Base-by-base conservation (phyloP, 2,797 vertebrate species). In the Pyrocephalus nanus region DNA sequence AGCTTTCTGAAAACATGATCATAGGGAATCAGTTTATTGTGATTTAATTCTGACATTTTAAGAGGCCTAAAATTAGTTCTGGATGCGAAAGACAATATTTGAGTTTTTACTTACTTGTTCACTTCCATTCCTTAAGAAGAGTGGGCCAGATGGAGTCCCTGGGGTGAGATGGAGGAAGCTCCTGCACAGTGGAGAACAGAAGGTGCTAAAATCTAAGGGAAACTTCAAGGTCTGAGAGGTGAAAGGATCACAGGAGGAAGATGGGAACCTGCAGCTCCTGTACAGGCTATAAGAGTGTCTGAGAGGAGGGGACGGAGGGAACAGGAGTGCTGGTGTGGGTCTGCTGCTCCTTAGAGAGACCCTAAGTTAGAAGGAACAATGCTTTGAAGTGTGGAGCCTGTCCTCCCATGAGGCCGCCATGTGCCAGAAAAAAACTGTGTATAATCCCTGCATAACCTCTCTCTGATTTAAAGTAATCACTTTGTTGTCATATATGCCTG, bases 161-260 rank as follows among this genome's bases (percentile, higher is more conserved):
- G 21, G 26, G 27, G 23, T 82, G 64, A 77, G 21, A 9, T 14
- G 23, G 50, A 67, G 29, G 23, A 32, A 71, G 32, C 5, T 89
- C 43, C 34, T 1, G 1, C 17, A 32, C 1, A 2, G 3, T 21
- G 36, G 12, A 47, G 53, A 76, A 36, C 1, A 9, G 65, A 34
- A 85, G 26, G 23, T 77, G 48, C 32, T 79, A 50, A 92, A 96
- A 93, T 43, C 47, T 66, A 15, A 55, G 30, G 80, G 47, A 73
- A 85, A 6, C 29, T 54, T 77, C 60, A 60, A 20, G 32, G 13
- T 75, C 38, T 71, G 48, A 45, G 26, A 60, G 51, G 26, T 4
- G 1, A 73, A 92, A 82, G 11, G n/a, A 18, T 76, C 22, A 53
- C 25, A 48, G 53, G 47, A 79, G 54, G 12, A 72, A 53, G 22